Conservation (phyloP, 2,888 invertebrate genomes). For the Hirtodrosophila confusa region DNA sequence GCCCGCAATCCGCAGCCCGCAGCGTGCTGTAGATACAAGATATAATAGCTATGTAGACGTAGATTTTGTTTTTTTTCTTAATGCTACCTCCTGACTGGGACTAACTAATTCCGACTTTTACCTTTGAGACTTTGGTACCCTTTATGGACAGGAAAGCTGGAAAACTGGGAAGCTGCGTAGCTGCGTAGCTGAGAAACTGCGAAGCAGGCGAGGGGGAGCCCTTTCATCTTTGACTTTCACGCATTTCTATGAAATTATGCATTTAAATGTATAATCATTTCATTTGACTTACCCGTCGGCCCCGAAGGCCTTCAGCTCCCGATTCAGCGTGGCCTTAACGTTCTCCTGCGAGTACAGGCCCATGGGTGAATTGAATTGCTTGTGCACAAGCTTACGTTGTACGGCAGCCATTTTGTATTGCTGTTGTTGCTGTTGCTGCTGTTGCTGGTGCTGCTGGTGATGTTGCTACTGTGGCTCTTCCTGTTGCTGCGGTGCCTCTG, state of each 20-base stretch:
- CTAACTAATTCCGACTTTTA: conserved; percentile 34
- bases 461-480: conserved; percentile 7
- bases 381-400: conserved; percentile 90
- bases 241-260: conserved; percentile 68
- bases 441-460: conserved; percentile 9
- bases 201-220: no score
- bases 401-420: conserved; percentile 88
- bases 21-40: conserved; percentile 30
- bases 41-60: conserved; percentile 25
- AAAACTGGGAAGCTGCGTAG: no score
- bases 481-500: conserved; percentile 19
- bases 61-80: neutral
- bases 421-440: conserved; percentile 20
- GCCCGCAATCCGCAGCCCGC: conserved; percentile 3
- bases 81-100: neutral
- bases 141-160: neutral
- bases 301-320: conserved; percentile 91
- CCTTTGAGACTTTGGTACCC: conserved; percentile 26
- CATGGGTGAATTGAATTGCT: conserved; percentile 95
- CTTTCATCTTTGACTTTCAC: conserved; percentile 52
- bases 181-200: no score
- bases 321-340: conserved; percentile 91
- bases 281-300: conserved; percentile 89
- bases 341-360: conserved; percentile 92
- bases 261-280: conserved; percentile 74